Base-by-base conservation (phyloP, 2,113 vertebrate genomes). In the Chlorocebus sabaeus region DNA sequence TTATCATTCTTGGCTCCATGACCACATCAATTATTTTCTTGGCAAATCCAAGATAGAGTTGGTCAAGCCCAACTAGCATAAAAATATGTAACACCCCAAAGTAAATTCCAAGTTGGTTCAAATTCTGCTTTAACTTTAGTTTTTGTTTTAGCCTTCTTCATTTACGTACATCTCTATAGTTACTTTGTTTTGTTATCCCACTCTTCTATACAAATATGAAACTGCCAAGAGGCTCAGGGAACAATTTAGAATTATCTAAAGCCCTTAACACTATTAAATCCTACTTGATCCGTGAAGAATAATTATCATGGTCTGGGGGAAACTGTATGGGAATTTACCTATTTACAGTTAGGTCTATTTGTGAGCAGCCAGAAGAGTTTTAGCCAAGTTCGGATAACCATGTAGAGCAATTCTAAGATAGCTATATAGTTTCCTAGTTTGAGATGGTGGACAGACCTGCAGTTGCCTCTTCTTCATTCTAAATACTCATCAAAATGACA, bases 21-120 rank as follows among this genome's bases (percentile, higher is more conserved):
- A 90, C 95, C 78, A 97, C 94, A 97, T 96, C 97, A 98, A 97
- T 98, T 98, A 98, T 97, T 97, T 98, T 97, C 95, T 97, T 98
- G 97, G 96, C 97, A 97, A 96, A 96, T 90, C 64, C 81, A 81
- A 92, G 90, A 81, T 90, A 85, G 68, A 96, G 48, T 76, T 93
- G 97, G 94, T 98, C 96, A 97, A 96, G 84, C 67, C 91, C 96
- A 97, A 97, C 94, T 83, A 95, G 96, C 84, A 79, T 93, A 86
- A 97, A 97, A 97, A 95, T 91, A 95, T 86, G 67, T 61, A 96
- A 97, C 72, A 84, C 73, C 32, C 73, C 88, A 86, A 72, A 97
- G 76, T 96, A 75, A 95, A 95, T 70, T 86, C 17, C 91, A 87
- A 59, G 22, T 72, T 59, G 43, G 30, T 89, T 91, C 78, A 96